These are phyloP conservation scores for Notothenia coriiceps DNA, from an alignment of 2,113 vertebrate genomes.

Conservation along the genomic window DNA sequence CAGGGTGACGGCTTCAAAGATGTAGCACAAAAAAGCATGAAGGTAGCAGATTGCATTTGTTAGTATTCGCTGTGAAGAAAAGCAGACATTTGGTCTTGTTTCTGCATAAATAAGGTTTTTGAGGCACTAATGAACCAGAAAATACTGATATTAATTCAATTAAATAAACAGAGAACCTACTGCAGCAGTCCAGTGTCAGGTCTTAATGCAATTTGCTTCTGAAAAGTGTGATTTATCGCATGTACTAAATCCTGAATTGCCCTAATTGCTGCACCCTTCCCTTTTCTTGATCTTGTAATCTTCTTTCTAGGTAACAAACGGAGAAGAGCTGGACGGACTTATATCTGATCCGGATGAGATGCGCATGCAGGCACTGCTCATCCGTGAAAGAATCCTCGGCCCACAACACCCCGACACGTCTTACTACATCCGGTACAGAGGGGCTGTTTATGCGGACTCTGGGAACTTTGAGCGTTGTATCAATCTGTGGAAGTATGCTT, in stretches of 20 bases:
- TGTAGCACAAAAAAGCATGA: not conserved
- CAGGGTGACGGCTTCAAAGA: not conserved
- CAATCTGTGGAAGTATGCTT: slow-evolving; percentile 97
- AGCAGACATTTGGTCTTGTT: not conserved
- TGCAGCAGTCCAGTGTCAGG: not conserved
- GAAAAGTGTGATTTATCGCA: not conserved
- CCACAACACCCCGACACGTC: slow-evolving; percentile 98
- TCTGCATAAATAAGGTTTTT: not conserved
- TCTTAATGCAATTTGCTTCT: not conserved
- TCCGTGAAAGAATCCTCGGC: slow-evolving; percentile 96
- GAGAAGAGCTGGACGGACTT: slow-evolving; percentile 94
- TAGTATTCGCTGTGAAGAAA: not conserved
- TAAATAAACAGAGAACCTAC: not conserved
- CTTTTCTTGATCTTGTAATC: slow-evolving; percentile 6
- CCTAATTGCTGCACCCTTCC: not conserved
- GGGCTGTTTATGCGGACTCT: slow-evolving; percentile 97
- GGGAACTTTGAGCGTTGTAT: slow-evolving; percentile 99
- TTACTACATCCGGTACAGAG: slow-evolving; percentile 97
- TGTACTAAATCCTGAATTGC: too few relatives aligned
- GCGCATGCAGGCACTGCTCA: slow-evolving; percentile 98
- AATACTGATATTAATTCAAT: not conserved
- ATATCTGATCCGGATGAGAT: slow-evolving; percentile 98
- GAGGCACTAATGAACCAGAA: not conserved
- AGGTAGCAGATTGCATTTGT: not conserved
- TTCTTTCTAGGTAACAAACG: slow-evolving; percentile 76